These are phyloP conservation scores for Phyllostomus hastatus DNA, from an alignment of 2,113 vertebrate species.

Conservation along the genomic window DNA sequence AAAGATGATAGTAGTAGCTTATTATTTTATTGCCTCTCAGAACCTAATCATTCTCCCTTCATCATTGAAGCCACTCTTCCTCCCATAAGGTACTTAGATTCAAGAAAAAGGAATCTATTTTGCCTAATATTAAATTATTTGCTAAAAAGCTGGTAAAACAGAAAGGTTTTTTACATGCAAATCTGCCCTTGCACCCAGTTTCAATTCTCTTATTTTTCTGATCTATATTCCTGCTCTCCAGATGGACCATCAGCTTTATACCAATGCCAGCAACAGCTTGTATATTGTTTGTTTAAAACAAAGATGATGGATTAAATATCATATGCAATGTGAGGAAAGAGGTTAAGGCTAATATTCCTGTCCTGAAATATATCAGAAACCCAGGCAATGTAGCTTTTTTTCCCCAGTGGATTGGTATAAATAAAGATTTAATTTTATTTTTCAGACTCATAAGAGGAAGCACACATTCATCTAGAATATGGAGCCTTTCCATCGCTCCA, in stretches of 20 bases:
- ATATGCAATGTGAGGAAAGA: slow-evolving; percentile 81
- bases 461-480: slow-evolving; percentile 44
- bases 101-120: slow-evolving; percentile 59
- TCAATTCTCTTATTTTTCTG: slow-evolving; percentile 82
- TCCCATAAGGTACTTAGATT: not conserved
- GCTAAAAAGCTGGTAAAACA: slow-evolving; percentile 74
- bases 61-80: not conserved
- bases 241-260: slow-evolving; percentile 87
- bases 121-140: slow-evolving; percentile 65
- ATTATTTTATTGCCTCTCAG: slow-evolving; percentile 16
- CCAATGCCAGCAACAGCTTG: slow-evolving; percentile 92
- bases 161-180: slow-evolving; percentile 79
- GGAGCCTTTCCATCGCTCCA: slow-evolving; percentile 74
- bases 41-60: not conserved
- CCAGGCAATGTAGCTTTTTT: not conserved
- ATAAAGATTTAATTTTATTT: slow-evolving; percentile 64
- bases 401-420: not conserved
- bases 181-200: slow-evolving; percentile 78
- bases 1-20: not conserved
- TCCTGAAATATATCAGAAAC: slow-evolving; percentile 33
- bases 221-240: slow-evolving; percentile 88
- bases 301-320: slow-evolving; percentile 95
- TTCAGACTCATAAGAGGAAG: slow-evolving; percentile 59
- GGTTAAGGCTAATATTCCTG: slow-evolving; percentile 71
- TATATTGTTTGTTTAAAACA: slow-evolving; percentile 92